A percentile compares a stretch with the other conserved stretches of the same genome.
phyloP scores from a whole-genome alignment of 2,797 vertebrate species.

The Siniperca undulata region DNA sequence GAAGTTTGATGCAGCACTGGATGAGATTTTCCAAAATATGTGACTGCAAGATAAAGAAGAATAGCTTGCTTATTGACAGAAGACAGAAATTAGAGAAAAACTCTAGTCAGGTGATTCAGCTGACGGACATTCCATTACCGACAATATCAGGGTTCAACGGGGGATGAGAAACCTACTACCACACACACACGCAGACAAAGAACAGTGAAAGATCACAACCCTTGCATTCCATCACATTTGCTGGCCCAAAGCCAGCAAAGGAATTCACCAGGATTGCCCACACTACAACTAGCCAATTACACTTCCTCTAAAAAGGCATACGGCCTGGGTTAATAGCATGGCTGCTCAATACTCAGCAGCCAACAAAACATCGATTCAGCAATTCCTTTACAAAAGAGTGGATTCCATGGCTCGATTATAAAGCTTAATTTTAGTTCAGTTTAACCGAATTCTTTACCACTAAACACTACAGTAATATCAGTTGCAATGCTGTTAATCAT shows the following conservation, averaged over 20 bases:
- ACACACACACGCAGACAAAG: conserved; percentile 51
- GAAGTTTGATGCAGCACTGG: neutral
- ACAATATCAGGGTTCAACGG: conserved; percentile 44
- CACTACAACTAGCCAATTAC: conserved; percentile 61
- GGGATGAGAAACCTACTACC: conserved; percentile 31
- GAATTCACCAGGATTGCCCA: conserved; percentile 66
- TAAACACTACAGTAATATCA: conserved; percentile 10
- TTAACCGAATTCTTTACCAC: conserved; percentile 16
- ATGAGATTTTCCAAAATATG: conserved; percentile 32
- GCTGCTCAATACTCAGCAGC: conserved; percentile 36
- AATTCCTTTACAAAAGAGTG: conserved; percentile 41
- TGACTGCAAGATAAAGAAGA: conserved; percentile 15
- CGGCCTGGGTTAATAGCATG: conserved; percentile 18
- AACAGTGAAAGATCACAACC: conserved; percentile 64
- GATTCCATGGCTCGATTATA: conserved; percentile 22
- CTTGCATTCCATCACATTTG: conserved; percentile 70
- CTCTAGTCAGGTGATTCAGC: conserved; percentile 57
- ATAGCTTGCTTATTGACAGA: conserved; percentile 55
- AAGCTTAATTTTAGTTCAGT: neutral
- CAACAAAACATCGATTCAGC: conserved; percentile 46
- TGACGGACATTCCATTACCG: conserved; percentile 47
- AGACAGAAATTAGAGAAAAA: conserved; percentile 54
- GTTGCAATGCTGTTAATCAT: neutral
- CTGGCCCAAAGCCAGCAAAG: conserved; percentile 53
- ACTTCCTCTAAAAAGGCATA: conserved; percentile 42